Evolutionary conservation across 2,888 invertebrate species (phyloP).

Genomic region (Galerucella pusilla): DNA sequence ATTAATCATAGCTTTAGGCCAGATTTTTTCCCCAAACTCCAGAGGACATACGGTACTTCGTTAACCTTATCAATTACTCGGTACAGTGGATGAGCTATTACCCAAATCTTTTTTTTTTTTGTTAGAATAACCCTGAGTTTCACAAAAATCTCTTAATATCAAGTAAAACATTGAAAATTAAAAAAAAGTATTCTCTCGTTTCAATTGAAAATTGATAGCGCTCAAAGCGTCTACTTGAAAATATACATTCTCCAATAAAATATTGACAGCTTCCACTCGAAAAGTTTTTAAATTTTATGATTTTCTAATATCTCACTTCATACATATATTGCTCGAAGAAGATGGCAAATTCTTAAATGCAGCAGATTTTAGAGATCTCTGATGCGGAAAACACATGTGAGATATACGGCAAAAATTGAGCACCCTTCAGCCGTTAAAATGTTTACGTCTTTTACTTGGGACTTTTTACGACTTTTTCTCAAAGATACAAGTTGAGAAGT

Average conservation of each 20-base stretch:
- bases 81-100: too few species aligned
- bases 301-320: conserved; percentile 20
- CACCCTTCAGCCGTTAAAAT: conserved; percentile 33
- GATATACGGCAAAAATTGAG: conserved; percentile 33
- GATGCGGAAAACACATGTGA: conserved; percentile 31
- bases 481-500: conserved; percentile 21
- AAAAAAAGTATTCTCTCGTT: neutral
- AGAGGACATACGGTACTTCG: too few species aligned
- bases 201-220: neutral
- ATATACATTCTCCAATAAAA: neutral
- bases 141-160: too few species aligned
- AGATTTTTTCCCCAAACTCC: too few species aligned
- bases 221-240: neutral
- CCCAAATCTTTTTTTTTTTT: too few species aligned
- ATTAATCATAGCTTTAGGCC: too few species aligned
- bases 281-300: conserved; percentile 29
- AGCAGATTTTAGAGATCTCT: conserved; percentile 28
- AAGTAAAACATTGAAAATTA: too few species aligned
- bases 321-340: conserved; percentile 6
- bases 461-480: conserved; percentile 27
- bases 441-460: conserved; percentile 29
- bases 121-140: too few species aligned
- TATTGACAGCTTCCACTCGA: neutral
- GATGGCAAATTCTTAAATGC: conserved; percentile 19
- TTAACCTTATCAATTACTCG: too few species aligned